A percentile compares a stretch with the other conserved stretches of the same genome.
These are phyloP conservation scores for Dinomys branickii DNA, from an alignment of 2,113 vertebrate genomes.

Conservation along the genomic window DNA sequence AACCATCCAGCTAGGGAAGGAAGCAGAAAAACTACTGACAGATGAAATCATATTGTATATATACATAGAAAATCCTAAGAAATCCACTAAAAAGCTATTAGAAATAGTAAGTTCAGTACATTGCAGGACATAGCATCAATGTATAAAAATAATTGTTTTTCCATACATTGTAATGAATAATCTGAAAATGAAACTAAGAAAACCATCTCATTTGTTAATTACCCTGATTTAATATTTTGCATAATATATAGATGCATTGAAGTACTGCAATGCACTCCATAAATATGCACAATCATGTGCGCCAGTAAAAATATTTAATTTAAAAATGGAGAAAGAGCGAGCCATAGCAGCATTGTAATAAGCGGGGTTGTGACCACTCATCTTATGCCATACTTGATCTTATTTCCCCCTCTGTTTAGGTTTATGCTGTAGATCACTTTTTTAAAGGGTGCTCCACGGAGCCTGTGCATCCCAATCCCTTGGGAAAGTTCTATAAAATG, in stretches of 20 bases:
- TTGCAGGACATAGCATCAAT: neutral
- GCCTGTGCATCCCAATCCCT: neutral
- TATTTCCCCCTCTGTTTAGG: neutral
- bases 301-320: neutral
- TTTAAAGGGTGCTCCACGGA: neutral
- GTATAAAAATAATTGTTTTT: neutral
- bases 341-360: neutral
- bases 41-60: neutral
- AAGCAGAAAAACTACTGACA: neutral
- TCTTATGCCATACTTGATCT: neutral
- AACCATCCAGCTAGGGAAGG: neutral
- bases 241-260: neutral
- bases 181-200: neutral
- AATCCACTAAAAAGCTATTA: neutral
- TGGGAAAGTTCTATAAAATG: neutral
- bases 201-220: neutral
- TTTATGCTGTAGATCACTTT: neutral
- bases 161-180: neutral
- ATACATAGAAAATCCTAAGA: neutral
- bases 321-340: neutral
- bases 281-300: neutral
- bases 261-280: neutral
- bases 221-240: neutral
- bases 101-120: neutral
- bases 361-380: neutral